Base-by-base conservation (phyloP, 2,888 invertebrate genomes). In the Sphaerophoria rueppellii region DNA sequence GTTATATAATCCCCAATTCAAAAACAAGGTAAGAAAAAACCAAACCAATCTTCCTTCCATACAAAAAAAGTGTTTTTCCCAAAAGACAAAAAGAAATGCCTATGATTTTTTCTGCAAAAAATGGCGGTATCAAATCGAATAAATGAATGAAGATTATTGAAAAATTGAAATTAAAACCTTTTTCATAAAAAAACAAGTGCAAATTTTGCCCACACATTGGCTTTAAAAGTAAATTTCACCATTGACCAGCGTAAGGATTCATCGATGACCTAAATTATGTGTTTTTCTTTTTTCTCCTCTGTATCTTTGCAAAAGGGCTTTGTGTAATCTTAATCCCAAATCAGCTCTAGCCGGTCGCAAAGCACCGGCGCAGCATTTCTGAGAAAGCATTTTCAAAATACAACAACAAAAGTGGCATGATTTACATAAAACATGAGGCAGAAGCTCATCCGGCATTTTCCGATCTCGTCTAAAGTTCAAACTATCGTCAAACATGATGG, bases 281-380 rank as follows among this genome's bases (percentile, higher is more conserved):
- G 60, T 71, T 67, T 83, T 61, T 67, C n/a, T n/a, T 74, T 75
- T 83, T 74, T 24, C 52, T 24, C 24, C 24, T 2, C 24, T 24
- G 24, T 24, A 24, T 24, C 2, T 24, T 24, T 54, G 40, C 12
- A 6, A 80, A 69, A 43, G 16, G 7, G 67, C 24, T 75, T 48
- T 72, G 67, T 79, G 58, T 75, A 79, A 75, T 83, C 63, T 7
- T n/a, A 9, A 57, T 60, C 40, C n/a, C 14, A 40, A 65, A 63
- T 54, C 65, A 80, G 75, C 75, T 79, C 71, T 83, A 79, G 79
- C 75, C 82, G 79, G 58, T 46, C 74, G 12, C 43, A 40, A 40
- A 60, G 83, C 83, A 83, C 80, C 83, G 80, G 83, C 83, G 83
- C 79, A 75, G 79, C 71, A 67, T 54, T 55, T 50, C 9, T 40